These are phyloP conservation scores for Drosophila subpulchrella DNA, from an alignment of 1,140 invertebrate species.

Conservation along the genomic window DNA sequence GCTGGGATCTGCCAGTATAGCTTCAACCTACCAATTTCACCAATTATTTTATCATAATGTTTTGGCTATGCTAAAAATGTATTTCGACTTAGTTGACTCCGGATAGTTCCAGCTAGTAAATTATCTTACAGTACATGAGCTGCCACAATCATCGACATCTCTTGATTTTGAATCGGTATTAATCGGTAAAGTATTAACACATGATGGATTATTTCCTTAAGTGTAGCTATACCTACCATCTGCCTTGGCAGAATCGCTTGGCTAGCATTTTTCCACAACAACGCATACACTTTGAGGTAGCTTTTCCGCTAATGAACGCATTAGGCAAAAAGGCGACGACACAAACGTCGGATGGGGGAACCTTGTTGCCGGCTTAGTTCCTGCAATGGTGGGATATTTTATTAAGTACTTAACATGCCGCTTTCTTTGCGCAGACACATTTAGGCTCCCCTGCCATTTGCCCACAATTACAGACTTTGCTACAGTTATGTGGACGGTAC, in stretches of 20 bases:
- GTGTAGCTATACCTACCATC: not conserved
- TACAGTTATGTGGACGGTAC: constrained; percentile 58
- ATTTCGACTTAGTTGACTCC: too few relatives aligned
- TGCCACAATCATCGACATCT: too few relatives aligned
- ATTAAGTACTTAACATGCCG: constrained; percentile 68
- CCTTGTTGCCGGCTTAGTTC: constrained; percentile 73
- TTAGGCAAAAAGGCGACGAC: constrained; percentile 65
- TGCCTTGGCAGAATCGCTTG: constrained; percentile 61
- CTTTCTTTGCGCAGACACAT: constrained; percentile 48
- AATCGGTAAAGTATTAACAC: too few relatives aligned
- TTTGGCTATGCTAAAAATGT: too few relatives aligned
- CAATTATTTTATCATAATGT: too few relatives aligned
- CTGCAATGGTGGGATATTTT: constrained; percentile 57
- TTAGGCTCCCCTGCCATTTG: constrained; percentile 41
- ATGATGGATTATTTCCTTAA: too few relatives aligned
- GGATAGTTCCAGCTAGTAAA: too few relatives aligned
- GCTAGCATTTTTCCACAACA: constrained; percentile 77
- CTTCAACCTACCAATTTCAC: too few relatives aligned
- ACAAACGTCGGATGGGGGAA: constrained; percentile 11
- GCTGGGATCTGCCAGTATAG: too few relatives aligned
- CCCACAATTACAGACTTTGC: constrained; percentile 66
- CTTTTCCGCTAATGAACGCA: constrained; percentile 82
- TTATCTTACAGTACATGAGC: too few relatives aligned
- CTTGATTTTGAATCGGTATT: too few relatives aligned
- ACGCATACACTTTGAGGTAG: constrained; percentile 76